Evolutionary conservation across 2,797 vertebrate species (phyloP).

Genomic region (Spea hammondii): DNA sequence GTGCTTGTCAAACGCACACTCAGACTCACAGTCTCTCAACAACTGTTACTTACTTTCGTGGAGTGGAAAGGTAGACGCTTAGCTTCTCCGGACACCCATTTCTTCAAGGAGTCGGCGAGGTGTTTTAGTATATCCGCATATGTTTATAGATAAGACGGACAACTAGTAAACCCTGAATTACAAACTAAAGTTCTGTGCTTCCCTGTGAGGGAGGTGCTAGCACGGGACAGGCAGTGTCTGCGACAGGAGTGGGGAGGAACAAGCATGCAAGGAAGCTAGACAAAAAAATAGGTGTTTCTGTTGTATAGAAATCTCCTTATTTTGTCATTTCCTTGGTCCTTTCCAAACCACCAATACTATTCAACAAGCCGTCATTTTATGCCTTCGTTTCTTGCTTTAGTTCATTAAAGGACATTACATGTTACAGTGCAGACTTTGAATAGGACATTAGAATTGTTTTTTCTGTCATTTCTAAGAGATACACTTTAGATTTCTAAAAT

Average conservation of each 20-base stretch:
- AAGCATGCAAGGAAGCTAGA: background rate
- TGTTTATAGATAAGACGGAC: background rate
- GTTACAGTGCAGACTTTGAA: too few relatives aligned
- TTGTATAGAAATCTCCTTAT: too few relatives aligned
- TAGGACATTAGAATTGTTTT: too few relatives aligned
- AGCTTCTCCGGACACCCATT: slow-evolving; percentile 20
- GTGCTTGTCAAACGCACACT: background rate
- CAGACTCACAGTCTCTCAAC: background rate
- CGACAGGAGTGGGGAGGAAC: slow-evolving; percentile 25
- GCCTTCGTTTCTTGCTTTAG: too few relatives aligned
- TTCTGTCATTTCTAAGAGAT: too few relatives aligned
- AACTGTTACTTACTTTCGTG: slow-evolving; percentile 22
- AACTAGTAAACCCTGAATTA: background rate
- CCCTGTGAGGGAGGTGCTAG: slow-evolving; percentile 19
- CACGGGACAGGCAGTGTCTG: slow-evolving; percentile 6
- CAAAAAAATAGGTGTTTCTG: too few relatives aligned
- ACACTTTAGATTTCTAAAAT: too few relatives aligned
- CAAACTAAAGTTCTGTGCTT: background rate
- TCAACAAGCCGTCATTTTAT: too few relatives aligned
- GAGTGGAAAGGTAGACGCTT: slow-evolving; percentile 5
- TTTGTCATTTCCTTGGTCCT: too few relatives aligned
- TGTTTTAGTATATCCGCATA: slow-evolving; percentile 23
- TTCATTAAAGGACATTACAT: too few relatives aligned
- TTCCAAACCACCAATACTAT: too few relatives aligned
- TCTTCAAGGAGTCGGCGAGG: background rate